Base-by-base conservation (phyloP, 2,113 vertebrate genomes). In the Pygoscelis adeliae region DNA sequence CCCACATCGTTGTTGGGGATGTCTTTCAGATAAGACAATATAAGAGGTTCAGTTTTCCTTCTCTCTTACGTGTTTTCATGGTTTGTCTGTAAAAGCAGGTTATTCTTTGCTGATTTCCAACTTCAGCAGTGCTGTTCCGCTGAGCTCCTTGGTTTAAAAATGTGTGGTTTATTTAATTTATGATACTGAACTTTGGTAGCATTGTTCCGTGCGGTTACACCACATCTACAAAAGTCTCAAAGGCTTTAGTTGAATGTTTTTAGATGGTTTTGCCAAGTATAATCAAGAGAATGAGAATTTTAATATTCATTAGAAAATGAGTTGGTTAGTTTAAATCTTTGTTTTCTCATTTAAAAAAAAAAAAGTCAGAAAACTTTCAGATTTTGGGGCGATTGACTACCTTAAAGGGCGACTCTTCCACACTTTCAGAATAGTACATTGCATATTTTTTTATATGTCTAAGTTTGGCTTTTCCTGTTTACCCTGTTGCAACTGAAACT, bases 391-490 rank as follows among this genome's bases (percentile, higher is more conserved):
- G 59, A 29, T 1, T 10, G 5, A 6, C 36, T 94, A 12, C 34
- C 67, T n/a, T 55, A 26, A 83, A 90, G 83, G 70, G 44, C 0
- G 0, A 52, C 34, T 77, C 63, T 89, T 67, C 85, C 91, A 42
- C 27, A 8, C 53, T 87, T 92, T 59, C 78, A 81, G 83, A 94
- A 56, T 76, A 91, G 63, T 13, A 52, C 52, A 61, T 83, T 88
- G 77, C 87, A 59, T 47, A 4, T 38, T 93, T 87, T 92, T 96
- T 95, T 77, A 6, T 85, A 72, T 34, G 50, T 73, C 92, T 96
- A 95, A 97, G 78, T 97, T 97, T 94, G 92, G 93, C 93, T 95
- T 94, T 96, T 97, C 96, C 96, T 97, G 89, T 96, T 97, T 96
- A 95, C 93, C 73, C 93, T 88, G 32, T 96, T 92, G 93, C 93